Evolutionary conservation across 2,113 vertebrate genomes (phyloP), one percentile per base, ranked within the genome.

Genomic region (Alligator mississippiensis): DNA sequence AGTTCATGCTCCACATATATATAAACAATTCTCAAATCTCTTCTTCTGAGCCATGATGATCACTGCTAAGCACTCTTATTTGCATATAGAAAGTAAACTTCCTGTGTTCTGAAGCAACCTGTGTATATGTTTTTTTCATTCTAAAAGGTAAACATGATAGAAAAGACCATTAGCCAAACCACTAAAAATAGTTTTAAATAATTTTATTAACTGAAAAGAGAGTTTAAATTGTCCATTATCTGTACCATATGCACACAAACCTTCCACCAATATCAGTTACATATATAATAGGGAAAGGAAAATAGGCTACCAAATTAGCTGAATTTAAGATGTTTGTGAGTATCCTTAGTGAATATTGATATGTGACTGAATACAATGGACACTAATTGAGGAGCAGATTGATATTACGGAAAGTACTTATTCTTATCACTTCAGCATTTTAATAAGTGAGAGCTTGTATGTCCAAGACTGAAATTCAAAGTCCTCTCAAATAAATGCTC

Each of bases 361-460:
- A 68, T 17, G 66, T 70, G 89, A 63, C 47, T 85, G 61, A 88
- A 74, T 57, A 88, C 84, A 86, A 89, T 12, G 80, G 60, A 57
- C 17, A 13, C 80, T 62, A 87, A 54, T 85, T 90, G 94, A 89
- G 85, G 59, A 54, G 38, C 68, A 25, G 54, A 47, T 18, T 5
- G 11, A 10, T 58, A 62, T 58, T 85, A 34, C 8, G 76, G 47
- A 80, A 55, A 84, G 28, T 38, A 90, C 70, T 64, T 59, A 54
- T 62, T 18, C 25, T 77, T 91, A 92, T 92, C 92, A 95, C 17
- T 9, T 82, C 82, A 66, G 12, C 30, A 10, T 47, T 68, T 91
- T 64, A 83, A 24, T 88, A 91, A 88, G 54, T 22, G 62, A 92
- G 63, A 91, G 12, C 63, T 22, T 55, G 21, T 6, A 72, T 21